Conservation (phyloP, 2,113 vertebrate genomes). For the Chitala chitala region DNA sequence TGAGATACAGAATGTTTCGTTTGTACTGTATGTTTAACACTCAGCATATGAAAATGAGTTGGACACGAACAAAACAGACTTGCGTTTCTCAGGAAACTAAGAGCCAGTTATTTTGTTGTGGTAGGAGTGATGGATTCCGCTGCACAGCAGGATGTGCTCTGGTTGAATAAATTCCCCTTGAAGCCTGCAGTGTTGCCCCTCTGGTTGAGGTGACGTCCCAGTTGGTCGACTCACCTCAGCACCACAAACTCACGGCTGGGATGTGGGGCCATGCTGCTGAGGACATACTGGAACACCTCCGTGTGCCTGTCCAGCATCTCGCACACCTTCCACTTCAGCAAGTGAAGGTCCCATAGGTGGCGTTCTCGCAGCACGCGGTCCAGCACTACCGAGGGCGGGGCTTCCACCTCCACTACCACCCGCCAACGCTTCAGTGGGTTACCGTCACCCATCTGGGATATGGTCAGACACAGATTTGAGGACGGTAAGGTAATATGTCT, state of each 20-base stretch:
- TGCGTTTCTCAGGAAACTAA: too few species aligned
- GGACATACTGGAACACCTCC: conserved; percentile 84
- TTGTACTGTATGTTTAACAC: too few species aligned
- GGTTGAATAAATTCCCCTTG: too few species aligned
- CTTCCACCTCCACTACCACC: conserved; percentile 78
- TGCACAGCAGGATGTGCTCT: too few species aligned
- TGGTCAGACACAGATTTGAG: too few species aligned
- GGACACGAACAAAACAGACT: too few species aligned
- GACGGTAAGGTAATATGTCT: too few species aligned
- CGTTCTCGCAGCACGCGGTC: conserved; percentile 86
- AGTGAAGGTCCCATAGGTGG: conserved; percentile 82
- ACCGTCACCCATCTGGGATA: conserved; percentile 80
- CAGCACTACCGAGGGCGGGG: conserved; percentile 77
- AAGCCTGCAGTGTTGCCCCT: background rate
- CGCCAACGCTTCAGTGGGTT: conserved; percentile 86
- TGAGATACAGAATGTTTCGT: too few species aligned
- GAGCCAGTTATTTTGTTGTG: too few species aligned
- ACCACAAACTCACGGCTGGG: conserved; percentile 85
- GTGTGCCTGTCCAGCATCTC: conserved; percentile 85
- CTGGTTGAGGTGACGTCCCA: background rate
- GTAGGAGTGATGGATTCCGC: too few species aligned
- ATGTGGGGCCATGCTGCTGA: conserved; percentile 86
- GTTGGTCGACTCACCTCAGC: conserved; percentile 70
- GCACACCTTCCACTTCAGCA: conserved; percentile 84
- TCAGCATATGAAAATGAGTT: too few species aligned